Percentiles rank a stretch among this genome's conserved stretches.
phyloP scores from a whole-genome alignment of 2,888 invertebrate species.

The Drosophila imparisetae region DNA sequence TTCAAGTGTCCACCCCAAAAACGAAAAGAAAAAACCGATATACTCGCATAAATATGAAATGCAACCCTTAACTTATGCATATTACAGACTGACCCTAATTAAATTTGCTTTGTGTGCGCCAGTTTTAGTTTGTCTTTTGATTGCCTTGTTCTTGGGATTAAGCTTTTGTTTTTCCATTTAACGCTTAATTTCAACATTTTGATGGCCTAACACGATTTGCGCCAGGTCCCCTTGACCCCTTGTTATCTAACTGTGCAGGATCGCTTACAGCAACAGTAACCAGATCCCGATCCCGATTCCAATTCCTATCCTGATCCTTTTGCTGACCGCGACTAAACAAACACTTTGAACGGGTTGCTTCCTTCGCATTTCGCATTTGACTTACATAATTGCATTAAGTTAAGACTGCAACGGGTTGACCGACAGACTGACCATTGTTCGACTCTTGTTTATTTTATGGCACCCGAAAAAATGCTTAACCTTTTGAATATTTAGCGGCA shows the following conservation, averaged over 20 bases:
- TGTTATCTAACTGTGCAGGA: constrained; percentile 30
- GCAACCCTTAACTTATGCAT: constrained; percentile 46
- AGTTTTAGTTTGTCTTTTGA: constrained; percentile 74
- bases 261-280: constrained; percentile 59
- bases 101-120: constrained; percentile 69
- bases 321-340: constrained; percentile 78
- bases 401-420: constrained; percentile 43
- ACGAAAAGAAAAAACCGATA: constrained; percentile 1
- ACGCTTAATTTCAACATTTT: constrained; percentile 78
- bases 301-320: constrained; percentile 29
- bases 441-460: constrained; percentile 64
- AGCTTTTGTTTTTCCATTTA: constrained; percentile 78
- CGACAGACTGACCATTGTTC: constrained; percentile 37
- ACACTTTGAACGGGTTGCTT: constrained; percentile 54
- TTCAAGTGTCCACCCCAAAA: constrained; percentile 66
- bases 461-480: constrained; percentile 57
- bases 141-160: constrained; percentile 71
- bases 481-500: constrained; percentile 69
- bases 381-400: constrained; percentile 74
- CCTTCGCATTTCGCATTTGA: constrained; percentile 70
- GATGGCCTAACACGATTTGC: constrained; percentile 72
- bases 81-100: constrained; percentile 67
- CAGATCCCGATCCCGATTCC: constrained; percentile 22
- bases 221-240: constrained; percentile 62
- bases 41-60: constrained; percentile 15